Evolutionary conservation across 2,113 vertebrate species (phyloP), one percentile per base, ranked within the genome.

Genomic region (Tetrao urogallus): DNA sequence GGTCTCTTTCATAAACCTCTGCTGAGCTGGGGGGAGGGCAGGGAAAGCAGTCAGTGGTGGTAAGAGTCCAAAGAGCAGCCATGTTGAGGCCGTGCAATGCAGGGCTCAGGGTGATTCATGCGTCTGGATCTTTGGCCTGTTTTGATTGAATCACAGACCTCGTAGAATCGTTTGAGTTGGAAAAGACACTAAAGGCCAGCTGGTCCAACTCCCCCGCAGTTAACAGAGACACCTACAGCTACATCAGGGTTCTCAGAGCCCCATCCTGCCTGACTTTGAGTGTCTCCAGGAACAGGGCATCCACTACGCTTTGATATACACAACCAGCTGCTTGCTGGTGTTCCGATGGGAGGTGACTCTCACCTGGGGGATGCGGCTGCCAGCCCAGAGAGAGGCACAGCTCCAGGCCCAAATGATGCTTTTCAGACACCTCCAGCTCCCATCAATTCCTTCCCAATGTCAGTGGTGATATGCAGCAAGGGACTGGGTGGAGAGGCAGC

Each of bases 41-140:
- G 27, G 38, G 67, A 88, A 81, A 80, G 58, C 52, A 45, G 78
- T 65, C 81, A 74, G 89, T 73, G 73, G 66, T 42, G 67, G 72
- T 60, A n/a, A 48, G 50, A 54, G 64, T 77, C 48, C 76, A 56
- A 77, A 92, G 40, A 74, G 42, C n/a, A 77, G 85, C 70, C 67
- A 10, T 43, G 20, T 75, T 89, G 63, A 34, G 47, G n/a, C 43
- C 18, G 48, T 54, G 45, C 20, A n/a, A 11, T 36, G 25, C 61
- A 60, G 24, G 34, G 22, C 8, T 47, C 42, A 4, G 48, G 54
- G 2, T 94, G 93, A 95, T 94, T 94, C 86, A 94, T 81, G 71
- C 4, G 2, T 82, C 74, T 91, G 71, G 58, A 60, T 74, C 61
- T 84, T 91, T 6, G 6, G 86, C 19, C 80, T 91, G 36, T 90